phyloP scores from a whole-genome alignment of 2,113 vertebrate genomes.

The Panurus biarmicus region DNA sequence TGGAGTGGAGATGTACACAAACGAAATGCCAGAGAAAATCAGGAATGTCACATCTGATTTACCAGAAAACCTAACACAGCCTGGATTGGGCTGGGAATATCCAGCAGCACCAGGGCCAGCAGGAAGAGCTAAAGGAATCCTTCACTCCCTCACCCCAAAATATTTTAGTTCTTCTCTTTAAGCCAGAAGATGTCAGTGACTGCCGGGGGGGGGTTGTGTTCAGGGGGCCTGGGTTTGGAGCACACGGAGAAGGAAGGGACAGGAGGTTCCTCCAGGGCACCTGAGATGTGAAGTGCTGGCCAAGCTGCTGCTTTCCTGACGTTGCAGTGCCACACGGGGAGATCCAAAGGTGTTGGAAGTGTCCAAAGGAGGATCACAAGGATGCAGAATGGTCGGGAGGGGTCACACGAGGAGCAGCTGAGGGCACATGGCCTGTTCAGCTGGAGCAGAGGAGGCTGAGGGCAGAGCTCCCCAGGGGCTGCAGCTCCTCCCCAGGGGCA shows the following conservation, averaged over 20 bases:
- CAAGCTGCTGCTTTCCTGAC: background rate
- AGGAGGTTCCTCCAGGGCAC: background rate
- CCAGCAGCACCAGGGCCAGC: background rate
- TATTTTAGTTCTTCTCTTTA: background rate
- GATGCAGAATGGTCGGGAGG: too few species aligned
- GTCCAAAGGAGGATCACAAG: background rate
- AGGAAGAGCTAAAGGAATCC: background rate
- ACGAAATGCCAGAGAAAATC: background rate
- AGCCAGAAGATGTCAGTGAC: background rate
- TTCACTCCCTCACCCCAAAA: background rate
- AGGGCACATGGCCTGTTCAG: background rate
- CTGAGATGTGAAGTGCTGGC: background rate
- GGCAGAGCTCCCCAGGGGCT: background rate
- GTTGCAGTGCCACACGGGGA: background rate
- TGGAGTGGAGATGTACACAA: background rate
- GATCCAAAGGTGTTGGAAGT: background rate
- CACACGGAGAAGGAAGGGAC: background rate
- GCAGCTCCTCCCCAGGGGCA: background rate
- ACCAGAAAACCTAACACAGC: background rate
- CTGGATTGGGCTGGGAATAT: background rate
- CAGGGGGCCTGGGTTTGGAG: background rate
- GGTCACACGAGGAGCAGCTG: background rate
- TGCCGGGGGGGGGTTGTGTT: background rate
- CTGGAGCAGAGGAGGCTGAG: background rate
- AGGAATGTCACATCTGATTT: background rate